Percentiles rank a stretch among this genome's conserved stretches.
These are phyloP conservation scores for Hydrolagus affinis DNA, from an alignment of 2,113 vertebrate genomes.

Conservation along the genomic window DNA sequence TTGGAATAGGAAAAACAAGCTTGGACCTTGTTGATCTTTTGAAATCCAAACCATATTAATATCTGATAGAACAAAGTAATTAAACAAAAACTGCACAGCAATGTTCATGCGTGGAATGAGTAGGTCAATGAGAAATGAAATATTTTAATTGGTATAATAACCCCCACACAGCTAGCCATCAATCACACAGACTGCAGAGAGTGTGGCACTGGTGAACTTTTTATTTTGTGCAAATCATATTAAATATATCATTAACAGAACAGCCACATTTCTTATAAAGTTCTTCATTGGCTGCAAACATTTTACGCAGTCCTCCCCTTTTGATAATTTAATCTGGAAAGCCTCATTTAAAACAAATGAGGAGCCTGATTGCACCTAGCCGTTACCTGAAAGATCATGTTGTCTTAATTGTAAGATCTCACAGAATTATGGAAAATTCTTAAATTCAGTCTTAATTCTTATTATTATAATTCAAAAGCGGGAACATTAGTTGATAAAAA, in stretches of 20 bases:
- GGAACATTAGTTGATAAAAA: too few species aligned
- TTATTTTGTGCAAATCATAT: background rate
- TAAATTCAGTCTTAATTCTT: too few species aligned
- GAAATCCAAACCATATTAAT: background rate
- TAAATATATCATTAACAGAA: background rate
- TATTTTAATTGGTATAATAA: slow-evolving; percentile 1
- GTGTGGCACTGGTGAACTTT: background rate
- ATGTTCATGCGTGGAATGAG: background rate
- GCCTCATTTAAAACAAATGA: background rate
- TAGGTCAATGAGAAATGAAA: background rate
- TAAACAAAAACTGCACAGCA: background rate
- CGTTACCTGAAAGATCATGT: too few species aligned
- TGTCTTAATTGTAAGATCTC: too few species aligned
- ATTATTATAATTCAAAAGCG: too few species aligned
- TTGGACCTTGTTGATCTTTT: background rate
- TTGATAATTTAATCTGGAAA: background rate
- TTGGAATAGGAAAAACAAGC: background rate
- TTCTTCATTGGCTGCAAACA: background rate
- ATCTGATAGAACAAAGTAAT: background rate
- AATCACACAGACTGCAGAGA: background rate
- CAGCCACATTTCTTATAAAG: background rate
- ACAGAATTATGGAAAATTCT: too few species aligned
- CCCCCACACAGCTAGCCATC: background rate
- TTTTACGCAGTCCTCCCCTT: background rate
- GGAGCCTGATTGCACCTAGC: too few species aligned